Percentiles rank a stretch among this genome's conserved stretches.
These are phyloP conservation scores for Monochamus alternatus DNA, from an alignment of 2,888 invertebrate species.

Conservation along the genomic window DNA sequence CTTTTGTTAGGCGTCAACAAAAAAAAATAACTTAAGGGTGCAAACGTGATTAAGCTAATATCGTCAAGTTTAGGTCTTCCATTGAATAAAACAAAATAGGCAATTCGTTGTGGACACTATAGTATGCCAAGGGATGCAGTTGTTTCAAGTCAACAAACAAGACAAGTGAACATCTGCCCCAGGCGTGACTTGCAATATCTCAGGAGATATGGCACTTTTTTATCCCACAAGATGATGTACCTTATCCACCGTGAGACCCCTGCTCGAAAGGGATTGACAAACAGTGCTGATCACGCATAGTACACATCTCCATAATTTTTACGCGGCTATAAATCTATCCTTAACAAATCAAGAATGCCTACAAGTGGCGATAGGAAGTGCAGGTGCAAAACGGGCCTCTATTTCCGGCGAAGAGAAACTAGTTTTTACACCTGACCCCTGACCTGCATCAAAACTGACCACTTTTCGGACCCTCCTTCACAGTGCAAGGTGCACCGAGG, in stretches of 20 bases:
- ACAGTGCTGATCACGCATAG: slow-evolving; percentile 15
- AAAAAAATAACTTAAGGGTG: slow-evolving; percentile 46
- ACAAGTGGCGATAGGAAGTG: slow-evolving; percentile 32
- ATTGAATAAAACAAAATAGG: slow-evolving; percentile 52
- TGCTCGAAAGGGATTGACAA: slow-evolving; percentile 32
- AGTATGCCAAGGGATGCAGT: slow-evolving; percentile 54
- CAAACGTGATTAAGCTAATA: slow-evolving; percentile 54
- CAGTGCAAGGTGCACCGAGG: slow-evolving; percentile 1
- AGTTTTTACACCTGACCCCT: slow-evolving; percentile 37
- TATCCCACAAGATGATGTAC: slow-evolving; percentile 55
- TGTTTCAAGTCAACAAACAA: slow-evolving; percentile 63
- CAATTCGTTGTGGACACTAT: slow-evolving; percentile 49
- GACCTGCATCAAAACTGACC: slow-evolving; percentile 43
- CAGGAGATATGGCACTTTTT: slow-evolving; percentile 50
- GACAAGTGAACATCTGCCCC: slow-evolving; percentile 65
- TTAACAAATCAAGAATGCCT: slow-evolving; percentile 10
- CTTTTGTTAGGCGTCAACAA: slow-evolving; percentile 26
- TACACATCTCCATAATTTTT: slow-evolving; percentile 26
- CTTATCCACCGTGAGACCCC: slow-evolving; percentile 34
- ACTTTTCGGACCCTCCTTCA: slow-evolving; percentile 31
- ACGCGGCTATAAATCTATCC: slow-evolving; percentile 12
- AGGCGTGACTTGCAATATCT: slow-evolving; percentile 68
- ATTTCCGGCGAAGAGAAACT: slow-evolving; percentile 29
- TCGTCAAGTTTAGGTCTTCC: slow-evolving; percentile 55
- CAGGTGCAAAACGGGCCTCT: slow-evolving; percentile 38